Evolutionary conservation across 2,888 invertebrate genomes (phyloP), one percentile per base, ranked within the genome.

Genomic region (Notodonta ziczac): DNA sequence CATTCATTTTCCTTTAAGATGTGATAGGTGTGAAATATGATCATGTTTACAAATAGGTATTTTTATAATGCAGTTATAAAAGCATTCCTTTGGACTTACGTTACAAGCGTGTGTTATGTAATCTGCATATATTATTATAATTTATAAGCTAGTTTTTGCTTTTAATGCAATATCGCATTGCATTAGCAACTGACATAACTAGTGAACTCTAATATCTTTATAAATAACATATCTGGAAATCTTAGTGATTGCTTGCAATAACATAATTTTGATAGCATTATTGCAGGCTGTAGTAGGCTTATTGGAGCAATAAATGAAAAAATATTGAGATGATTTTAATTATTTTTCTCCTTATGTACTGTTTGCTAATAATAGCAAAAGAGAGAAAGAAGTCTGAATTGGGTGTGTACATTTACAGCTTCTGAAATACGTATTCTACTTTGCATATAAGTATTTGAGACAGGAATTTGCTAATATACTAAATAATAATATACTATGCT

Each of bases 61-160:
- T 9, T 14, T 48, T 16, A 7, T 50, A 10, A 50, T 50, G 50
- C n/a, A 50, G 50, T 50, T 50, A 50, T 50, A 50, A 50, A 16
- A 50, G 50, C 50, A 50, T 50, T 50, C 50, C 50, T 16, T 10
- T 16, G n/a, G 14, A 9, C 50, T 46, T 50, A 48, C 24, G 24
- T 24, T 2, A 24, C 24, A 24, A 24, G 24, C 24, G 24, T 35
- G 42, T 12, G 42, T 42, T 42, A 12, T 9, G n/a, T 46, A 46
- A 46, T 5, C 5, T 44, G 46, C 42, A 9, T 42, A 13, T 2
- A 55, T 55, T n/a, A n/a, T n/a, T n/a, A 2, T 24, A 24, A 54
- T 61, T 61, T 55, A 61, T 50, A 61, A 51, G 53, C 61, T 42
- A 50, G 61, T 58, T 50, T 54, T 58, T 42, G 32, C 48, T 51